Conservation (phyloP, 2,797 vertebrate species). For the Poeciliopsis paucimaculata region DNA sequence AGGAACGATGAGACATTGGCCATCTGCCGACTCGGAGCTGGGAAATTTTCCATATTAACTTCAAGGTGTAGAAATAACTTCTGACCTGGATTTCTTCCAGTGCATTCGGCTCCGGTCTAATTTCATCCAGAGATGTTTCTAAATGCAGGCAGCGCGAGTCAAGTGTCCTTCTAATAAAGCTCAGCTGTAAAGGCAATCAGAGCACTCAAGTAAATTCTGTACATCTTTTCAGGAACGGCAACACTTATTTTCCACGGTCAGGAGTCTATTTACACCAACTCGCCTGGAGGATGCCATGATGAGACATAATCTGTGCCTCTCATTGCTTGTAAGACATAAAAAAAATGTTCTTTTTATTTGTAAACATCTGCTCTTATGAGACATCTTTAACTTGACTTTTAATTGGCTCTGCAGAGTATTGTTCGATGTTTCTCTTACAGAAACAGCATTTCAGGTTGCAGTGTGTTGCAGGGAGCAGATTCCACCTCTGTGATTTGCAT, state of each 20-base stretch:
- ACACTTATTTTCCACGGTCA: slow-evolving; percentile 16
- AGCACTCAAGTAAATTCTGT: slow-evolving; percentile 6
- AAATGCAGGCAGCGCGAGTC: slow-evolving; percentile 44
- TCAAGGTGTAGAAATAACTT: slow-evolving; percentile 55
- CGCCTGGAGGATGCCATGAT: neutral
- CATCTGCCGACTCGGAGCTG: slow-evolving; percentile 39
- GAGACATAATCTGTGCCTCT: neutral
- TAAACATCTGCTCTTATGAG: neutral
- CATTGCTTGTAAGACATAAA: neutral
- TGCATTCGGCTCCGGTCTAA: slow-evolving; percentile 39
- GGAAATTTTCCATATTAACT: slow-evolving; percentile 54
- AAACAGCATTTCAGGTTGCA: neutral
- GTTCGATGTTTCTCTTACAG: neutral
- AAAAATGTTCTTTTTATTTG: neutral
- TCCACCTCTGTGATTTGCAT: neutral
- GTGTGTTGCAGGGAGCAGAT: neutral
- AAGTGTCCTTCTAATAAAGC: slow-evolving; percentile 20
- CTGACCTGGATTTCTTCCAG: slow-evolving; percentile 58
- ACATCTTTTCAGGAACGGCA: slow-evolving; percentile 26
- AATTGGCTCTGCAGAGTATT: neutral
- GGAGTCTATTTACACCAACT: slow-evolving; percentile 22
- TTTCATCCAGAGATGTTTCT: slow-evolving; percentile 56
- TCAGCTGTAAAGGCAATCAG: slow-evolving; percentile 5
- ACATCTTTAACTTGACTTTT: neutral
- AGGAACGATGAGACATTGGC: slow-evolving; percentile 34